phyloP scores from a whole-genome alignment of 2,888 invertebrate species.

The Eupithecia subumbrata region DNA sequence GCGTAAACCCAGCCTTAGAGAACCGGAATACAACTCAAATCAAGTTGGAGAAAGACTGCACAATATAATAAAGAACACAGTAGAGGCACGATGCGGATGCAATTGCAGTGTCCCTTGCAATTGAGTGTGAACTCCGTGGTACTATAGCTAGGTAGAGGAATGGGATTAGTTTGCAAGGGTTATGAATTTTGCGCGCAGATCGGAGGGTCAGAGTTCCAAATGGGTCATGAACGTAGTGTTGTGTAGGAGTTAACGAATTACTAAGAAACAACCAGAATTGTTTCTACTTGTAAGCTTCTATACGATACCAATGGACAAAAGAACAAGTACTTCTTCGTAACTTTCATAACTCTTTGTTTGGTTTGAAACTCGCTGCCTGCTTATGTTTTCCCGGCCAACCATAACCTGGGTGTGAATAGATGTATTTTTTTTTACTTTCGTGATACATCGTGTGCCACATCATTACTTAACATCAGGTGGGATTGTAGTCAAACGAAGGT shows the following conservation, averaged over 20 bases:
- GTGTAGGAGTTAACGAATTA: neutral
- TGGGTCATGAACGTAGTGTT: slow-evolving; percentile 5
- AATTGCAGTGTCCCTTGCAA: slow-evolving; percentile 63
- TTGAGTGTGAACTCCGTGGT: slow-evolving; percentile 61
- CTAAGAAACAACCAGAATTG: neutral
- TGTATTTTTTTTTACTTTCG: neutral
- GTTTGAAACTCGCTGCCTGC: neutral
- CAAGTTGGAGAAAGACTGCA: slow-evolving; percentile 10
- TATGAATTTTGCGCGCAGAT: neutral
- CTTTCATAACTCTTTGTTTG: neutral
- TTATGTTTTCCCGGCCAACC: neutral
- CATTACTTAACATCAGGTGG: neutral
- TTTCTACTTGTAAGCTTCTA: neutral
- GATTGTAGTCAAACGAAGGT: neutral
- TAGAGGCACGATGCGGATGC: slow-evolving; percentile 65
- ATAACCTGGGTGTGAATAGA: neutral
- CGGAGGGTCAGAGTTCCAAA: neutral
- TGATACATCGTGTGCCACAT: neutral
- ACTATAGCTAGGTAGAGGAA: slow-evolving; percentile 17
- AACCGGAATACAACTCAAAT: slow-evolving; percentile 7
- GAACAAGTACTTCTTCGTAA: neutral
- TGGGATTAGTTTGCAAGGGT: slow-evolving; percentile 29
- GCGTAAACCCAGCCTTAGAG: slow-evolving; percentile 2
- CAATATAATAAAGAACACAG: slow-evolving; percentile 40
- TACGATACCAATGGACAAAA: neutral